Conservation (phyloP, 2,113 vertebrate genomes). For the Corythaixoides concolor region DNA sequence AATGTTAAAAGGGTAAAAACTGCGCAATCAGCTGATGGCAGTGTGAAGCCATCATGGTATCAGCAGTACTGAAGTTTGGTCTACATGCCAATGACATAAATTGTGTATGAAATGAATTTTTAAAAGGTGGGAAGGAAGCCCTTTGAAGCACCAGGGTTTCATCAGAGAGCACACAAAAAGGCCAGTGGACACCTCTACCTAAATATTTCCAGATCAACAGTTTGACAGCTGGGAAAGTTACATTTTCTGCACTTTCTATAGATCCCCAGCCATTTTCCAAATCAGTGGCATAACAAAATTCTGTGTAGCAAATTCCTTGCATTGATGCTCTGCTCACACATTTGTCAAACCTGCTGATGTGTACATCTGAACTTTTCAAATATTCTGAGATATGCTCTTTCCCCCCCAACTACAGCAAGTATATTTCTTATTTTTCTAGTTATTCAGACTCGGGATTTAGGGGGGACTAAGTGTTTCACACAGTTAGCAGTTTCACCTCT, state of each 20-base stretch:
- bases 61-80: not conserved
- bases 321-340: not conserved
- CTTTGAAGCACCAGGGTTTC: slow-evolving; percentile 7
- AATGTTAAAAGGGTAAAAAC: not conserved
- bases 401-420: not conserved
- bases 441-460: not conserved
- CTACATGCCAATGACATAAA: not conserved
- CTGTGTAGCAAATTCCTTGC: not conserved
- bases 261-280: not conserved
- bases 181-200: not conserved
- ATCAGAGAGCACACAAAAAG: not conserved
- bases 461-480: not conserved
- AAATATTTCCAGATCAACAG: not conserved
- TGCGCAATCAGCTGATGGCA: not conserved
- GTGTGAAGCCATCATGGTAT: not conserved
- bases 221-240: not conserved
- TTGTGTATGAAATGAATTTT: slow-evolving; percentile 37
- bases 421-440: not conserved
- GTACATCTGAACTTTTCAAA: not conserved
- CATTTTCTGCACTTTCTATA: not conserved
- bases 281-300: not conserved
- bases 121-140: not conserved
- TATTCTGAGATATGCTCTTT: not conserved
- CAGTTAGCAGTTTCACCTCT: not conserved
- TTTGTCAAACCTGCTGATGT: not conserved